Evolutionary conservation across 2,888 invertebrate genomes (phyloP), one percentile per base, ranked within the genome.

Genomic region (Thera obeliscata): DNA sequence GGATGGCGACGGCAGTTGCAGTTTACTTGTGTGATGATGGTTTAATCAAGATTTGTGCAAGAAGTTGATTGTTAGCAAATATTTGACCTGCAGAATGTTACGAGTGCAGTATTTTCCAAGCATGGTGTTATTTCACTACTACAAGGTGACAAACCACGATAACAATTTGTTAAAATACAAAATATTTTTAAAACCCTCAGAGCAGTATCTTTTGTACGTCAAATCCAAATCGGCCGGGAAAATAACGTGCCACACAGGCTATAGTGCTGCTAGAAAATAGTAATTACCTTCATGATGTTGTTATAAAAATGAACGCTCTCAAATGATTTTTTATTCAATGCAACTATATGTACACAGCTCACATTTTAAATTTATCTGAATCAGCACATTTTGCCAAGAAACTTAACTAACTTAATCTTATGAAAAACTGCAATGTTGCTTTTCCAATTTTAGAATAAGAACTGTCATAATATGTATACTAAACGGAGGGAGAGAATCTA

Each of bases 241-340:
- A 90, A 89, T 89, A 85, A 87, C 82, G 80, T 81, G 81, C 81
- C 84, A 82, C 82, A 85, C 81, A 82, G 81, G 83, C 82, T 82
- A 86, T 84, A 77, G 82, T 81, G 78, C 78, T 80, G 76, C 81
- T 83, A 82, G 82, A 83, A 85, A 87, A 86, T 83, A 22, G 81
- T 85, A 87, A 88, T 88, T 89, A 87, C 84, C 83, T 86, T 85
- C 74, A 79, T 78, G 64, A 60, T 66, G 78, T 74, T 46, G 74
- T 76, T 80, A 78, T 82, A 83, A 83, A 83, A 83, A 81, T 81
- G 77, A 81, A 80, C 74, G 68, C 74, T 76, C 77, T 77, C 71
- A 58, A 69, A 76, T 73, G 48, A 56, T 22, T 55, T 52, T 62
- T 48, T 60, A 57, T 54, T 43, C 48, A 71, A 58, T 67, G 72